Evolutionary conservation across 92 coral and sea anemone genomes (phyloP).

Genomic region (Porites divaricata): DNA sequence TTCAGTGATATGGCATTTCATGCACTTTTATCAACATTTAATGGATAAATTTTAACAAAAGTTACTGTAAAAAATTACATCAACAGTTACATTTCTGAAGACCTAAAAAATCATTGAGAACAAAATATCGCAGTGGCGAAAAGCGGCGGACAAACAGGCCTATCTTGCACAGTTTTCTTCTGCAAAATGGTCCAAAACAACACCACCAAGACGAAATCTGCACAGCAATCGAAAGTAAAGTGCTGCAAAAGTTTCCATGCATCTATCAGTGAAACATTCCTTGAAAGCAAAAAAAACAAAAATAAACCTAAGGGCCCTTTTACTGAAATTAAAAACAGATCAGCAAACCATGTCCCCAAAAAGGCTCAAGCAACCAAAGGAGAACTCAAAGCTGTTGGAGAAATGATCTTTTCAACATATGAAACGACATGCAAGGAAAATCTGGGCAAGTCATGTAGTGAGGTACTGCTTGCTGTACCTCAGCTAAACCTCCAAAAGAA

Average conservation of each 20-base stretch:
- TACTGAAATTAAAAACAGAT: constrained; percentile 15
- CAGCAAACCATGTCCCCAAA: constrained; percentile 20
- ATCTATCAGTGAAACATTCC: constrained; percentile 24
- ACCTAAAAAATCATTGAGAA: constrained; percentile 46
- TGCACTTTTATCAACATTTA: neutral
- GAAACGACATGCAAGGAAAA: constrained; percentile 46
- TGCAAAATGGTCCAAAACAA: constrained; percentile 45
- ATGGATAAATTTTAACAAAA: neutral
- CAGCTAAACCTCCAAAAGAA: constrained; percentile 42
- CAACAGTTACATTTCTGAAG: constrained; percentile 49
- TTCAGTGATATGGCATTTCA: neutral
- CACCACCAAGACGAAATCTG: constrained; percentile 13
- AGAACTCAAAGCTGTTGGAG: constrained; percentile 40
- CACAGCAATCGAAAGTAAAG: constrained; percentile 45
- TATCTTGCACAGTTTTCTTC: constrained; percentile 43
- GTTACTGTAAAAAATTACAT: neutral
- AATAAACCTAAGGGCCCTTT: constrained; percentile 26
- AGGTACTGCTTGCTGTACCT: constrained; percentile 35
- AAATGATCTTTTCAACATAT: constrained; percentile 42
- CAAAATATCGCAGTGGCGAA: constrained; percentile 45
- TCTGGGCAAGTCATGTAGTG: constrained; percentile 36
- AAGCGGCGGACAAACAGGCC: constrained; percentile 32
- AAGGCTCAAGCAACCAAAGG: constrained; percentile 46
- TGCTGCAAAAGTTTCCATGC: constrained; percentile 43
- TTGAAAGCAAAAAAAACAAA: constrained; percentile 38